phyloP scores from a whole-genome alignment of 2,113 vertebrate genomes.

The Lagopus leucura region DNA sequence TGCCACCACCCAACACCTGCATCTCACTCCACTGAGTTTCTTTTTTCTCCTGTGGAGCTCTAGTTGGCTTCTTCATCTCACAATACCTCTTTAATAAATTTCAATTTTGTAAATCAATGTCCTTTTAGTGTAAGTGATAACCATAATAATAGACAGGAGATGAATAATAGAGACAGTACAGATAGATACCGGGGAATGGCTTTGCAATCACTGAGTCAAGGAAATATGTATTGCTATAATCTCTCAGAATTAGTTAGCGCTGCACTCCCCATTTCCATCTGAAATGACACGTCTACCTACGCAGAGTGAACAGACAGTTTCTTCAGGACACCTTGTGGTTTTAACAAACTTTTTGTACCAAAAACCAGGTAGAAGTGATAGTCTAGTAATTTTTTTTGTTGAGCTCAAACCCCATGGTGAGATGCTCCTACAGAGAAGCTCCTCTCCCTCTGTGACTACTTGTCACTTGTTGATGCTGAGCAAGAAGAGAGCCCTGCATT shows the following conservation, averaged over 20 bases:
- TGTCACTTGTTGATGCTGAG: not conserved
- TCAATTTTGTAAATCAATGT: conserved; percentile 31
- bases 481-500: not conserved
- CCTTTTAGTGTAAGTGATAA: conserved; percentile 43
- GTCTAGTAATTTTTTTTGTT: not conserved
- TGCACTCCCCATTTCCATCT: not conserved
- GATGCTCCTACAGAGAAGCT: not conserved
- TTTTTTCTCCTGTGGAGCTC: not conserved
- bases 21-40: not conserved
- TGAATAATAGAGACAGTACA: not conserved
- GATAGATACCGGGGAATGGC: not conserved
- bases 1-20: not conserved
- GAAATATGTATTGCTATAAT: not conserved
- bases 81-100: conserved; percentile 32
- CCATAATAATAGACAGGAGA: conserved; percentile 30
- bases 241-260: not conserved
- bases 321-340: not conserved
- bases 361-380: not conserved
- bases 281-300: not conserved
- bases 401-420: not conserved
- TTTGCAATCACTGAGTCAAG: not conserved
- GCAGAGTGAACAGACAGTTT: not conserved
- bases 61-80: not conserved
- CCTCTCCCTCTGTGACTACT: not conserved
- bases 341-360: not conserved